Evolutionary conservation across 1,140 invertebrate genomes (phyloP), one percentile per base, ranked within the genome.

Genomic region (Drosophila kepulauana): DNA sequence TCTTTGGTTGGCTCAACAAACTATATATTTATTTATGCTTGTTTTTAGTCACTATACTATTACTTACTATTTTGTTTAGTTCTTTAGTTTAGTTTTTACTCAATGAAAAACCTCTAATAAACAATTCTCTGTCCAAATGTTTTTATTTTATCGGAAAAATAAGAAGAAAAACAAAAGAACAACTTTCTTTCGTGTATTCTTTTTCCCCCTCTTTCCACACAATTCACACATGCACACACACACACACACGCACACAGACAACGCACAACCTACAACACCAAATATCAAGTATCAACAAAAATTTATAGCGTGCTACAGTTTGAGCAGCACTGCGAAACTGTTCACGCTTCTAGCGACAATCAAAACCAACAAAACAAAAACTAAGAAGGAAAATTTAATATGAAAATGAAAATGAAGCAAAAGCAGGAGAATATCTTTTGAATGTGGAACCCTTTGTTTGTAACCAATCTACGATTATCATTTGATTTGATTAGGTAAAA

Each of bases 241-340:
- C 25, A 69, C 52, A 35, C 45, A 43, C 48, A 86, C 78, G 57
- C 66, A 71, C 72, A 82, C 75, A 88, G 66, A 82, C 63, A 58
- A 76, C 65, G 76, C 79, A 87, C 79, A 88, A 87, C 84, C 79
- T 88, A 81, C 84, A 88, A 88, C 84, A 88, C 84, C 84, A 87
- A 88, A 87, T 72, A 54, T 30, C 8, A 59, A 59, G 16, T 16
- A 48, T 41, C 8, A 70, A 62, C 13, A 41, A 45, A 71, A 63
- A 59, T 38, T 4, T 64, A 48, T 43, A 28, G 61, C 73, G 67
- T 13, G n/a, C 4, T 30, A 69, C 58, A 75, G 72, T 69, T 62
- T 68, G 64, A 68, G 38, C 48, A 25, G 64, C 71, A 74, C 56
- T 69, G 51, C 6, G 8, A 62, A 77, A 49, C 48, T 82, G 67